phyloP scores from a whole-genome alignment of 2,888 invertebrate genomes.

The Drosophila macrospina region DNA sequence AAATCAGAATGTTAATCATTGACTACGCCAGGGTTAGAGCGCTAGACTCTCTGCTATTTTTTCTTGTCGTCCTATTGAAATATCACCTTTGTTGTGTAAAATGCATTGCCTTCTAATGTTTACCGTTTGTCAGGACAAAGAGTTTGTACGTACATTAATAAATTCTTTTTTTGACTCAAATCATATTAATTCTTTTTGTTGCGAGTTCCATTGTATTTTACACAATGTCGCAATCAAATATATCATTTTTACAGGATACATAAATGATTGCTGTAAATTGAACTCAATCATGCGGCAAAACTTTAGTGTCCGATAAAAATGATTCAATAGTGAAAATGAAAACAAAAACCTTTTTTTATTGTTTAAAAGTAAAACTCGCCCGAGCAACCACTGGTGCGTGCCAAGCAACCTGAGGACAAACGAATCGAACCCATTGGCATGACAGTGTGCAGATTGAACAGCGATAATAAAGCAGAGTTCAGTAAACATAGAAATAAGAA shows the following conservation, averaged over 20 bases:
- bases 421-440: constrained; percentile 24
- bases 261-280: constrained; percentile 45
- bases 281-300: constrained; percentile 55
- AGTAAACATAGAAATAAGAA: constrained; percentile 10
- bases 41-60: no score
- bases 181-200: neutral
- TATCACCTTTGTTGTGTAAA: no score
- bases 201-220: neutral
- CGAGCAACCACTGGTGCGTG: constrained; percentile 30
- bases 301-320: constrained; percentile 40
- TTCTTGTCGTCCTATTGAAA: no score
- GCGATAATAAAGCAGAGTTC: constrained; percentile 35
- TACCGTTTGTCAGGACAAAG: no score
- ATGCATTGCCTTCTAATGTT: no score
- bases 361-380: constrained; percentile 1
- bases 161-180: no score
- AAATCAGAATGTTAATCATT: no score
- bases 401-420: constrained; percentile 42
- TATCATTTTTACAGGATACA: neutral
- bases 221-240: constrained; percentile 11
- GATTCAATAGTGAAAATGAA: constrained; percentile 8
- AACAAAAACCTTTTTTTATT: constrained; percentile 8
- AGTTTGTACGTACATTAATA: no score
- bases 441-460: constrained; percentile 30
- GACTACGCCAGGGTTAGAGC: no score